Base-by-base conservation (phyloP, 1,140 invertebrate genomes). In the Aphidius ervi region DNA sequence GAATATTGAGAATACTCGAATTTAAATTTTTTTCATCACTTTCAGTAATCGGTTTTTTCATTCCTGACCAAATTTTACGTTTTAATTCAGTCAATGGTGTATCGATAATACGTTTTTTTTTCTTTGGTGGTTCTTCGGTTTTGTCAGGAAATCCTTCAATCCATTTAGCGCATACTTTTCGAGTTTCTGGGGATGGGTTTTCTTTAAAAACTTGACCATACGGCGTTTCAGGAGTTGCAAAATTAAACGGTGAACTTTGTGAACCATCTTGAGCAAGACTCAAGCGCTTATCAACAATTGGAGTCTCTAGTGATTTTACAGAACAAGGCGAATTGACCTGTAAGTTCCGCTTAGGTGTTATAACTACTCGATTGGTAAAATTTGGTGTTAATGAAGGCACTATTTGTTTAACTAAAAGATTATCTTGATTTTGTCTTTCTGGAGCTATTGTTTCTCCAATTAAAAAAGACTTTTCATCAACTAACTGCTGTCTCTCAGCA, bases 381-480 rank as follows among this genome's bases (percentile, higher is more conserved):
- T 37, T 6, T 23, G 60, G 39, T n/a, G 10, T 16, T 7, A 62
- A 48, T 45, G 56, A 46, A 41, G 10, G 37, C 58, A 59, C 59
- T 56, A 46, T 40, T 47, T 43, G 62, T 58, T 23, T 5, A 5
- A 37, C 20, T 6, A 20, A 45, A 53, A 9, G 7, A 20, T 5
- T 48, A 16, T 1, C 37, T 6, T 8, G 41, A 37, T 39, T 58
- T 20, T 53, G 23, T 52, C 59, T 66, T 46, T 66, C 63, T 9
- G 68, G 65, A 45, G 70, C 70, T 55, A 69, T 74, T n/a, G 76
- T 73, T 64, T 84, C 82, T 6, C 87, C 87, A 3, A 93, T 82
- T 1, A 87, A 69, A 72, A 83, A 88, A 0, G 74, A 68, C 1
- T 70, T 72, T 66, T 89, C 89, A 41, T 82, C 70, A 5, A 87